Conservation (phyloP, 2,113 vertebrate species). For the Arvicanthis niloticus region DNA sequence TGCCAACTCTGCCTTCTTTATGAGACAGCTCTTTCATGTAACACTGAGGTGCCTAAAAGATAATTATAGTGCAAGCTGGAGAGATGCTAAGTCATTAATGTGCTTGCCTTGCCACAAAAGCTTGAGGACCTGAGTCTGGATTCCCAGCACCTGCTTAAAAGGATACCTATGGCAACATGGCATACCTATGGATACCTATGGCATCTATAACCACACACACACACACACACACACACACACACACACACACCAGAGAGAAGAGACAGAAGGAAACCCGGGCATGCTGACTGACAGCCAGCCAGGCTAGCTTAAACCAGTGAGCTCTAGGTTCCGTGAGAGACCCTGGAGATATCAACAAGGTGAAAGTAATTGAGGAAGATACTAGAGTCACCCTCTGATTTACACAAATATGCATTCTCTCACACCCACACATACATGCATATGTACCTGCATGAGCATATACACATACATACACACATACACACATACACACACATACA, state of each 20-base stretch:
- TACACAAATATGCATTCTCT: background rate
- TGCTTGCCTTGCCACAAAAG: background rate
- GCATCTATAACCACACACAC: too few species aligned
- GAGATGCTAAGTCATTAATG: background rate
- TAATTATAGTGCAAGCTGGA: background rate
- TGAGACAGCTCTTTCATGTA: slow-evolving; percentile 8
- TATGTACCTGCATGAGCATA: background rate
- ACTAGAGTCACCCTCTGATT: background rate
- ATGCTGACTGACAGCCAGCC: background rate
- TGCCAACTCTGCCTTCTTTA: slow-evolving; percentile 1
- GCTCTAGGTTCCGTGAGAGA: background rate
- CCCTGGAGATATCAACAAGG: background rate
- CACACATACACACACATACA: too few species aligned
- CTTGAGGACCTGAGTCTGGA: background rate
- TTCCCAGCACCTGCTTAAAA: background rate
- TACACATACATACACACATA: too few species aligned
- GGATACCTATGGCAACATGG: background rate
- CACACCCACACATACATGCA: background rate
- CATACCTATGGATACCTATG: background rate
- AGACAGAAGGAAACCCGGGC: background rate
- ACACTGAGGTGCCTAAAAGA: background rate
- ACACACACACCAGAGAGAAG: too few species aligned
- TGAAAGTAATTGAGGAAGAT: background rate
- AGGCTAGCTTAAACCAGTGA: background rate
- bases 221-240: too few species aligned